Evolutionary conservation across 2,113 vertebrate species (phyloP), one percentile per base, ranked within the genome.

Genomic region (Meriones unguiculatus): DNA sequence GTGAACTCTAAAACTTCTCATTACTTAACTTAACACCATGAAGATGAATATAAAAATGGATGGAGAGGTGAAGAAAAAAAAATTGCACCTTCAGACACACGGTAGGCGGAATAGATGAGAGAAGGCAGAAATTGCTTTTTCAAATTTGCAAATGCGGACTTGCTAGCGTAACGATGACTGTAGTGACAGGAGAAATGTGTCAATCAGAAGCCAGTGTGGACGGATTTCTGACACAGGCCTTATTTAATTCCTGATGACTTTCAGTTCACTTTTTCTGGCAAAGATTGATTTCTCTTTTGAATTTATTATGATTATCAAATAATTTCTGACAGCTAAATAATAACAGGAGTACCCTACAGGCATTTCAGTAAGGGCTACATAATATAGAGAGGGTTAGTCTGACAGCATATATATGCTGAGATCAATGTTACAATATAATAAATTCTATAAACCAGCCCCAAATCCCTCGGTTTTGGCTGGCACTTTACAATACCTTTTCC

Each of bases 91-190:
- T 95, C 38, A 93, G 90, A 85, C 7, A 81, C 69, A 86, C 93
- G 50, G 70, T 84, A 70, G 62, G 69, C 85, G 59, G 91, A 5
- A 93, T 87, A 41, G 69, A 80, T 78, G 35, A 87, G 72, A 72
- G 93, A 90, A 38, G 5, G 86, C 93, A 72, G 81, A 93, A 89
- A 41, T 82, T 80, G 10, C 28, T 67, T 54, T 86, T 94, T 90
- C 9, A 41, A 80, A 89, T 95, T 96, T 90, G 50, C n/a, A 89
- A 82, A 89, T 85, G 69, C n/a, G 94, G 95, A 93, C 96, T 96
- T 96, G 70, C 35, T 59, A 86, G 64, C 8, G 46, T 62, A 80
- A 87, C 72, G 50, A 90, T 77, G 38, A 0, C 10, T 91, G 15
- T 76, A 24, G 88, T 54, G 62, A 93, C 90, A 95, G 65, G 70